Percentiles rank a stretch among this genome's conserved stretches.
Evolutionary conservation across 2,888 invertebrate species (phyloP).

Genomic region (Amblyteles armatorius): DNA sequence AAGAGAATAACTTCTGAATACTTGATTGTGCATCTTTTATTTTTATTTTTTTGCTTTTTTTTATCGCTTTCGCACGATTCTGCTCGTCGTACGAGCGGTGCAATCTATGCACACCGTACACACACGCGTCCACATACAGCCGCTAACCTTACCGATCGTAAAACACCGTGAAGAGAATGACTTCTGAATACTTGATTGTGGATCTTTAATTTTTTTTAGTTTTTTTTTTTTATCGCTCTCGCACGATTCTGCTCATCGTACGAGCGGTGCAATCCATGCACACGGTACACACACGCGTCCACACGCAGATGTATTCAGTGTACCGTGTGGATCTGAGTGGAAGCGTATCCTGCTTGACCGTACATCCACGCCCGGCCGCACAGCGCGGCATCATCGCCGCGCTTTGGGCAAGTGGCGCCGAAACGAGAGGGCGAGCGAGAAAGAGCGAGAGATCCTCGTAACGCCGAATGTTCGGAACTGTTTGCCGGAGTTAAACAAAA

Average conservation of each 20-base stretch:
- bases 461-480: conserved; percentile 56
- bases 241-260: conserved; percentile 29
- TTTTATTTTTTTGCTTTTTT: not conserved
- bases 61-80: no score
- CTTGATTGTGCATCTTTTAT: no score
- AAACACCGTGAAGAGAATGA: not conserved
- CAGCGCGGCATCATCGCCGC: conserved; percentile 35
- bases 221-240: conserved; percentile 27
- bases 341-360: conserved; percentile 11
- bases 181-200: conserved; percentile 8
- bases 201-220: not conserved
- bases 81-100: conserved; percentile 12
- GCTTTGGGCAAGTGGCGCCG: conserved; percentile 14
- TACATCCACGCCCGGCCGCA: not conserved
- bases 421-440: conserved; percentile 38
- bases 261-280: conserved; percentile 36
- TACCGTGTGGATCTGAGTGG: conserved; percentile 51
- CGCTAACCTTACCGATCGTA: not conserved
- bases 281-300: conserved; percentile 33
- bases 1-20: no score
- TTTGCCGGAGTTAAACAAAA: conserved; percentile 72
- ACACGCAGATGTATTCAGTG: conserved; percentile 46
- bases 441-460: conserved; percentile 52
- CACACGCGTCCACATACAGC: conserved; percentile 31
- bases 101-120: conserved; percentile 43